These are phyloP conservation scores for Chouioia cunea DNA, from an alignment of 2,888 invertebrate genomes.

Conservation along the genomic window DNA sequence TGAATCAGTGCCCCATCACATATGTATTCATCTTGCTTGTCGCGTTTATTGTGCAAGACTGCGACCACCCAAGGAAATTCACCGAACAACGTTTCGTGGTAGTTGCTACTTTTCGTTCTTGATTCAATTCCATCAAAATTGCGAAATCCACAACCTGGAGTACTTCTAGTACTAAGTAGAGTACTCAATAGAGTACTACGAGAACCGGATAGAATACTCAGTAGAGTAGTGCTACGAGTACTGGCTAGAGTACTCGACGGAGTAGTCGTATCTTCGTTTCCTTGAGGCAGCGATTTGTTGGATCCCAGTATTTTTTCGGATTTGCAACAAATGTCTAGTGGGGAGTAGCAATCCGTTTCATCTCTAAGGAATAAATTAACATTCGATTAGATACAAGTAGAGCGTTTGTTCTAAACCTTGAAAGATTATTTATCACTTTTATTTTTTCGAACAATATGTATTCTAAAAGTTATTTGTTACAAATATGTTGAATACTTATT, in stretches of 20 bases:
- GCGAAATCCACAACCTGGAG: slow-evolving; percentile 77
- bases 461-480: background rate
- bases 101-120: slow-evolving; percentile 74
- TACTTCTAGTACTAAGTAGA: too few species aligned
- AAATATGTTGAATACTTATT: too few species aligned
- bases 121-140: slow-evolving; percentile 81
- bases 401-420: too few species aligned
- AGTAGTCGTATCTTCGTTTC: background rate
- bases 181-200: too few species aligned
- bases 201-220: too few species aligned
- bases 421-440: background rate
- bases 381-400: background rate
- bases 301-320: slow-evolving; percentile 57
- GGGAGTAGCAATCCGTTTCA: slow-evolving; percentile 73
- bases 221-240: too few species aligned
- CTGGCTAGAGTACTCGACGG: background rate
- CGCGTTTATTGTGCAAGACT: slow-evolving; percentile 69
- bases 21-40: slow-evolving; percentile 74
- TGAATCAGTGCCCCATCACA: slow-evolving; percentile 87
- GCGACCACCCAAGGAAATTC: slow-evolving; percentile 90
- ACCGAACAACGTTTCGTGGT: slow-evolving; percentile 79
- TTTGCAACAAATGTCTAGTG: slow-evolving; percentile 82
- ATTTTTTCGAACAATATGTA: background rate
- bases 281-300: background rate
- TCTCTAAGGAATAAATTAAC: background rate